Evolutionary conservation across 2,113 vertebrate species (phyloP).

Genomic region (Rostratula benghalensis): DNA sequence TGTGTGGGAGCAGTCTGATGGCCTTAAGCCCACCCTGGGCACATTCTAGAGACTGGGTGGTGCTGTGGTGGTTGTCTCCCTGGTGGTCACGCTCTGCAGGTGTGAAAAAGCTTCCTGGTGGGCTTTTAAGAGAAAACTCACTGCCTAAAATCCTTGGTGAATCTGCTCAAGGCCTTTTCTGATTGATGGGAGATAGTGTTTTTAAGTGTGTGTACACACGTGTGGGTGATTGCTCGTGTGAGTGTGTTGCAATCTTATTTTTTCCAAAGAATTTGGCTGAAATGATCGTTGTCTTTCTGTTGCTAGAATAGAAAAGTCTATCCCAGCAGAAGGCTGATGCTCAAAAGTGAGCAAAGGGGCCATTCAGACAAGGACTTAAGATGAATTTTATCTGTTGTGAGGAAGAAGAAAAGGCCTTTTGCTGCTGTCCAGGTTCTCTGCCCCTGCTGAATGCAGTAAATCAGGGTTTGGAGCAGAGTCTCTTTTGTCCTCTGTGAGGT

Average conservation of each 20-base stretch:
- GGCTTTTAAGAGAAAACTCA: neutral
- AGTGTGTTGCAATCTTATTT: neutral
- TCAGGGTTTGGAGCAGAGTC: neutral
- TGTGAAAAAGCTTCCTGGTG: neutral
- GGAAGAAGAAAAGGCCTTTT: slow-evolving; percentile 1
- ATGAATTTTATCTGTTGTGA: neutral
- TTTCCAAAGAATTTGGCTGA: slow-evolving; percentile 53
- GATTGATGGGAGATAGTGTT: neutral
- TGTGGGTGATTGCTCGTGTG: neutral
- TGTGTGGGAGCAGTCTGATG: slow-evolving; percentile 48
- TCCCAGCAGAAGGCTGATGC: neutral
- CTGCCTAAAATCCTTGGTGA: neutral
- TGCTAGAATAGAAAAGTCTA: slow-evolving; percentile 21
- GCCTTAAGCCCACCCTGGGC: slow-evolving; percentile 68
- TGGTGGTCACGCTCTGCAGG: slow-evolving; percentile 33
- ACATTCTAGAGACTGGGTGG: neutral
- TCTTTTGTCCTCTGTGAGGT: neutral
- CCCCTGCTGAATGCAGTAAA: slow-evolving; percentile 4
- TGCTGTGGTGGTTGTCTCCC: neutral
- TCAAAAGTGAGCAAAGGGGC: neutral
- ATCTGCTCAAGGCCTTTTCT: neutral
- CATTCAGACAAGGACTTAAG: neutral
- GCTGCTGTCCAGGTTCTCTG: slow-evolving; percentile 24
- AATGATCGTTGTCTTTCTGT: slow-evolving; percentile 22
- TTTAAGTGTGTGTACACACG: neutral